phyloP scores from a whole-genome alignment of 2,888 invertebrate genomes.

The Dryococelus australis region DNA sequence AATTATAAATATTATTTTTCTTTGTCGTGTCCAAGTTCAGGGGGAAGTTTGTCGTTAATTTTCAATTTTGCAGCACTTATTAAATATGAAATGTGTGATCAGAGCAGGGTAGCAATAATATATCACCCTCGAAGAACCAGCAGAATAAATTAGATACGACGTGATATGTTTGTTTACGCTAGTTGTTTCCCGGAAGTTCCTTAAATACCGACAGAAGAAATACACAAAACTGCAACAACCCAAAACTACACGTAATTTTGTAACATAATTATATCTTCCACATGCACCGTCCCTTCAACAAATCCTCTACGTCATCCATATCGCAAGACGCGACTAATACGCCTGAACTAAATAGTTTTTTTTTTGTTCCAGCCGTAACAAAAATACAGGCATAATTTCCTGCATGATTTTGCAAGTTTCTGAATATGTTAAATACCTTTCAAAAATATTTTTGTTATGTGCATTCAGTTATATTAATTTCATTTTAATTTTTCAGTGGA shows the following conservation, averaged over 20 bases:
- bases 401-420: neutral
- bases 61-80: no score
- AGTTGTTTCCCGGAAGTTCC: neutral
- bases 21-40: no score
- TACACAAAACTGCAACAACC: neutral
- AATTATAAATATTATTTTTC: no score
- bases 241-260: neutral
- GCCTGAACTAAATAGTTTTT: neutral
- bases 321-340: neutral
- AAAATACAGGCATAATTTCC: neutral
- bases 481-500: no score
- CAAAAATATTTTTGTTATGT: neutral
- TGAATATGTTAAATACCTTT: neutral
- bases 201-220: neutral
- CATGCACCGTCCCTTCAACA: neutral
- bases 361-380: neutral
- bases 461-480: no score
- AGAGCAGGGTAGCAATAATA: neutral
- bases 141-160: neutral
- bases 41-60: no score
- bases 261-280: neutral
- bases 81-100: no score
- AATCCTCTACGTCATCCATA: neutral
- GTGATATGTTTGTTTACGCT: neutral
- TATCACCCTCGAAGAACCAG: conserved; percentile 10